A percentile compares a stretch with the other conserved stretches of the same genome.
Evolutionary conservation across 2,797 vertebrate species (phyloP).

Genomic region (Coendou prehensilis): DNA sequence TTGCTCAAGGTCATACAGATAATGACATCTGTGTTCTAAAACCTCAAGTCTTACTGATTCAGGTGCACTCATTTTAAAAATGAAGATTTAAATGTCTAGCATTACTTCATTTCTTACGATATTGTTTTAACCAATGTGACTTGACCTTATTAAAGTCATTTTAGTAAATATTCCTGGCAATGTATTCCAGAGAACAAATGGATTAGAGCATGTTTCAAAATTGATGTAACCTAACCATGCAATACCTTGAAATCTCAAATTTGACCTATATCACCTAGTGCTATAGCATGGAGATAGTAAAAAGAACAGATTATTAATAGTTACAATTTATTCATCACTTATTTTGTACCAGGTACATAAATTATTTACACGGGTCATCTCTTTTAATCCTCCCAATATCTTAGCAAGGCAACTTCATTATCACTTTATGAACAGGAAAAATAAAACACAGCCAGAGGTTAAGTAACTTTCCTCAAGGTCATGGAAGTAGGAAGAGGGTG

Average conservation of each 20-base stretch:
- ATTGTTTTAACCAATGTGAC: slow-evolving; percentile 38
- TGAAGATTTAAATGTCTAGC: slow-evolving; percentile 4
- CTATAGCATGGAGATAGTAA: background rate
- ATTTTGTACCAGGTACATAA: slow-evolving; percentile 49
- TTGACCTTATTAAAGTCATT: slow-evolving; percentile 34
- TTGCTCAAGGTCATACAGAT: background rate
- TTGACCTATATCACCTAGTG: slow-evolving; percentile 53
- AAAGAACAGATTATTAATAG: slow-evolving; percentile 56
- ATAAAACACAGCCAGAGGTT: slow-evolving; percentile 10
- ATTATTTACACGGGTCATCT: slow-evolving; percentile 47
- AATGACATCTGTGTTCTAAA: background rate
- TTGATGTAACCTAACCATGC: slow-evolving; percentile 28
- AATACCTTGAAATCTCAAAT: slow-evolving; percentile 59
- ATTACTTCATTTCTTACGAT: background rate
- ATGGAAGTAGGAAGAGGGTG: background rate
- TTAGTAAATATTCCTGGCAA: slow-evolving; percentile 48
- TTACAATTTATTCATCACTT: slow-evolving; percentile 49
- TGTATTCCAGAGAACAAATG: slow-evolving; percentile 35
- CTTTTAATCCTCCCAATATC: slow-evolving; percentile 8
- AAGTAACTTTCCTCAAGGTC: slow-evolving; percentile 48
- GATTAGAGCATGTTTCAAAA: slow-evolving; percentile 64
- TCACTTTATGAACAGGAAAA: slow-evolving; percentile 53
- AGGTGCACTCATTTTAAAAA: slow-evolving; percentile 49
- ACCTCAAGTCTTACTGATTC: slow-evolving; percentile 12
- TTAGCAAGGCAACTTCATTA: slow-evolving; percentile 48